Evolutionary conservation across 1,140 invertebrate genomes (phyloP).

Genomic region (Papilio dardanus): DNA sequence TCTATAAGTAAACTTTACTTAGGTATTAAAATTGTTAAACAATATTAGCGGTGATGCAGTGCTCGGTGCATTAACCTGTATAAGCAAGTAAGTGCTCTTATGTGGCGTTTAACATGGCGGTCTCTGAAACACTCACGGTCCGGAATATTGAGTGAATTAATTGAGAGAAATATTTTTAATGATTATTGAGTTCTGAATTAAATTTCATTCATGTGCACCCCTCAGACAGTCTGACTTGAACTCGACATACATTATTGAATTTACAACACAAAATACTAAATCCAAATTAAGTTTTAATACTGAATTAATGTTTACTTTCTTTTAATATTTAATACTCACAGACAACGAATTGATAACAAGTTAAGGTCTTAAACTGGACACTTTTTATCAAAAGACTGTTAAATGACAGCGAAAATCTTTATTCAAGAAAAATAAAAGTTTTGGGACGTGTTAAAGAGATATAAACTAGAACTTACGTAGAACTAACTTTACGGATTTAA

Average conservation of each 20-base stretch:
- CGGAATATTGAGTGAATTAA: not conserved
- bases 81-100: constrained; percentile 12
- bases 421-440: too few relatives aligned
- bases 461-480: not conserved
- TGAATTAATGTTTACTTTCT: too few relatives aligned
- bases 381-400: too few relatives aligned
- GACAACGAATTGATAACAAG: too few relatives aligned
- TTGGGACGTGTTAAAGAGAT: too few relatives aligned
- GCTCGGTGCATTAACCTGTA: constrained; percentile 13
- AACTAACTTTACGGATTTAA: constrained; percentile 7
- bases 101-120: constrained; percentile 1
- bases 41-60: constrained; percentile 1
- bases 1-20: not conserved
- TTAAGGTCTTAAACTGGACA: too few relatives aligned
- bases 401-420: too few relatives aligned
- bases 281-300: not conserved
- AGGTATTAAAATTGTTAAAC: not conserved
- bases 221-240: not conserved
- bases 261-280: not conserved
- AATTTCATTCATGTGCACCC: not conserved
- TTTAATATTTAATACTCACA: too few relatives aligned
- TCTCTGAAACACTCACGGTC: not conserved
- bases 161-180: not conserved
- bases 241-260: not conserved
- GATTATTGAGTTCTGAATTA: not conserved